A percentile compares a stretch with the other conserved stretches of the same genome.
Evolutionary conservation across 2,797 vertebrate species (phyloP).

Genomic region (Characodon lateralis): DNA sequence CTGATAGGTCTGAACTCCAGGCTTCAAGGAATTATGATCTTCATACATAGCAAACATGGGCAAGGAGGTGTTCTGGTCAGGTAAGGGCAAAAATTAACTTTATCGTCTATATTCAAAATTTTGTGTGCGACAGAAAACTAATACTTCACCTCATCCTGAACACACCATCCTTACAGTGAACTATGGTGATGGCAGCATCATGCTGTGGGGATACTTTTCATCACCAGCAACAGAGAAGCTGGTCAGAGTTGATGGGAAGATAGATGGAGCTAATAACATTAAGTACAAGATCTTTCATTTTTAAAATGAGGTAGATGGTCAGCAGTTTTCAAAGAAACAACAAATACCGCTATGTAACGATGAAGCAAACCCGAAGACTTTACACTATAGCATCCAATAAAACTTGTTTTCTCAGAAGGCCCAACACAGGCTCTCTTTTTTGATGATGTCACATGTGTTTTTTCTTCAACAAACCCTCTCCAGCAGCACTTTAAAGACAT

Average conservation of each 20-base stretch:
- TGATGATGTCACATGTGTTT: conserved; percentile 23
- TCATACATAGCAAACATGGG: background rate
- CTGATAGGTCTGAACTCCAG: background rate
- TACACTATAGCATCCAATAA: background rate
- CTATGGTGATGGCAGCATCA: too few relatives aligned
- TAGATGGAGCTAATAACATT: too few relatives aligned
- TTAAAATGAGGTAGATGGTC: background rate
- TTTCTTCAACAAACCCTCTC: background rate
- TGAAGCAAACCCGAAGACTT: too few relatives aligned
- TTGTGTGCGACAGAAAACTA: background rate
- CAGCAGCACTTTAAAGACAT: conserved; percentile 27
- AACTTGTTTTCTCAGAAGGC: background rate
- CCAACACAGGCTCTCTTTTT: conserved; percentile 17
- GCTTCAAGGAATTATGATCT: background rate
- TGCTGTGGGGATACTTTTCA: too few relatives aligned
- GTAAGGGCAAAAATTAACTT: background rate
- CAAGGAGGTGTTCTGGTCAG: background rate
- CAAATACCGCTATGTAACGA: background rate
- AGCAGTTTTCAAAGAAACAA: conserved; percentile 3
- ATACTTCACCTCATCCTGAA: too few relatives aligned
- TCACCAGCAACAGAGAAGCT: background rate
- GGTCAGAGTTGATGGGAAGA: background rate
- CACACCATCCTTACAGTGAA: too few relatives aligned
- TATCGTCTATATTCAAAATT: background rate
- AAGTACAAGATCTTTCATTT: too few relatives aligned